phyloP scores from a whole-genome alignment of 2,797 vertebrate species.

The Cuculus canorus region DNA sequence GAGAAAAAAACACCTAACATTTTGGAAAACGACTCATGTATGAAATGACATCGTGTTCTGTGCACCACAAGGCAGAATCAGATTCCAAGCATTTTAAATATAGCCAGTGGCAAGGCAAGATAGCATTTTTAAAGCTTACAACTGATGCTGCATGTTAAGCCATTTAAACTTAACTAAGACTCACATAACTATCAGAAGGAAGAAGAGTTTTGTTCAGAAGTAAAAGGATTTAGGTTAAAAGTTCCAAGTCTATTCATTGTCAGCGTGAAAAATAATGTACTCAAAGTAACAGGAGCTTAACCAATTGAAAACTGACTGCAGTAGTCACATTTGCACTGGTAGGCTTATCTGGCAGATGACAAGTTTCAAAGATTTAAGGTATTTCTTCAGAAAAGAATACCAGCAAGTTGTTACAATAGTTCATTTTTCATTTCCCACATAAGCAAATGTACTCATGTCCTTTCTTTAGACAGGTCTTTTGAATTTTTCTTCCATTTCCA shows the following conservation, averaged over 20 bases:
- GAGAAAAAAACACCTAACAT: neutral
- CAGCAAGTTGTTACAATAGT: neutral
- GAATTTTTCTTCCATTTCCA: neutral
- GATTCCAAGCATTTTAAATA: neutral
- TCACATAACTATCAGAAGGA: neutral
- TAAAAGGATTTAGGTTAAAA: neutral
- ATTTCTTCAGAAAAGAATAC: neutral
- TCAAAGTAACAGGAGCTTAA: neutral
- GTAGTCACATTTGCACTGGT: neutral
- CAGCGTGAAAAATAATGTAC: neutral
- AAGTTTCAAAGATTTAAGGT: neutral
- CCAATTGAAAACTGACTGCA: neutral
- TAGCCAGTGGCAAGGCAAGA: neutral
- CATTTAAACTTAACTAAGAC: neutral
- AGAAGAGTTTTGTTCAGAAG: neutral
- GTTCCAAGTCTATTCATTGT: neutral
- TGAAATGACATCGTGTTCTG: rapidly evolving
- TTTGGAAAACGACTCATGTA: neutral
- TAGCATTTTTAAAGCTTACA: neutral
- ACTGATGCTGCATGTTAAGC: neutral
- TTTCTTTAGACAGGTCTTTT: neutral
- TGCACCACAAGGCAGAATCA: neutral
- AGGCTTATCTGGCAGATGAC: neutral
- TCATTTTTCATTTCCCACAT: neutral
- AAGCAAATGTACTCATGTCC: neutral